phyloP scores from a whole-genome alignment of 2,113 vertebrate genomes.

The Sylvilagus bachmani region DNA sequence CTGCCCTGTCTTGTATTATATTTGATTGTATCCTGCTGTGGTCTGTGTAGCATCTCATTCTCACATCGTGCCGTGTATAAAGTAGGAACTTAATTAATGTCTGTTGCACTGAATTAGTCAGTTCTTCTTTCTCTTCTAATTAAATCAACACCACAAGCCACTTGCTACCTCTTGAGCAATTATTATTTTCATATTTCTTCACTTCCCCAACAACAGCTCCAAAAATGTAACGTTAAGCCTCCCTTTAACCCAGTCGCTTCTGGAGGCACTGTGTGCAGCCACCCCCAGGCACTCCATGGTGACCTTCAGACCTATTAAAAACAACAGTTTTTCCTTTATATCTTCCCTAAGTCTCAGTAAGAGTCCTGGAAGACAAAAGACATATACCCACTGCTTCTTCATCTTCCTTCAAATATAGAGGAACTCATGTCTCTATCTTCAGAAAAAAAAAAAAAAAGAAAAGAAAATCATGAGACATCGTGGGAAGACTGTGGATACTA shows the following conservation, averaged over 20 bases:
- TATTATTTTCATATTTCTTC: neutral
- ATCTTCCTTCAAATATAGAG: neutral
- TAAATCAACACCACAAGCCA: neutral
- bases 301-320: neutral
- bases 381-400: neutral
- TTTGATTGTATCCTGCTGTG: neutral
- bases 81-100: conserved; percentile 5
- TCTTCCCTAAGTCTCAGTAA: neutral
- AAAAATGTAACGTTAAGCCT: neutral
- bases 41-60: neutral
- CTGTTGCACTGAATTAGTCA: neutral
- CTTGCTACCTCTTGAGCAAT: neutral
- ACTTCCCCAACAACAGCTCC: conserved; percentile 25
- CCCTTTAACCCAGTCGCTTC: neutral
- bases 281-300: neutral
- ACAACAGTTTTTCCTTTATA: neutral
- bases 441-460: neutral
- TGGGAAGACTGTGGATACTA: neutral
- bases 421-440: neutral
- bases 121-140: neutral
- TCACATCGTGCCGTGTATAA: neutral
- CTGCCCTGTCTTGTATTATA: neutral
- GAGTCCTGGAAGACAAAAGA: neutral
- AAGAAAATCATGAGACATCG: neutral
- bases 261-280: neutral